phyloP scores from a whole-genome alignment of 2,113 vertebrate species.

The Epinephelus fuscoguttatus region DNA sequence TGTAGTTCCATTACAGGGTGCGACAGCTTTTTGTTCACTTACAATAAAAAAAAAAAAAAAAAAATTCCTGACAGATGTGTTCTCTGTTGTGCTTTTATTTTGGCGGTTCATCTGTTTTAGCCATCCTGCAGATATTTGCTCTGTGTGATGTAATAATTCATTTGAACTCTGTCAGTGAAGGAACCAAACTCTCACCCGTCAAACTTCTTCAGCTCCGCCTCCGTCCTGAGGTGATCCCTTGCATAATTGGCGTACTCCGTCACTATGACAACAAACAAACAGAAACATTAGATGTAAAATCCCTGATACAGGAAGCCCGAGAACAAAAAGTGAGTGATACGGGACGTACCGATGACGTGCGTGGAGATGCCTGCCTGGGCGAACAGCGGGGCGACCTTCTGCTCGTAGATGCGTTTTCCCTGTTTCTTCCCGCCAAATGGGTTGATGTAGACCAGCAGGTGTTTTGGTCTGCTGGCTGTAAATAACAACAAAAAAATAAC shows the following conservation, averaged over 20 bases:
- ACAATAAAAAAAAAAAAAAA: too few species aligned
- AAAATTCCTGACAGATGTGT: background rate
- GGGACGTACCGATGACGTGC: constrained; percentile 89
- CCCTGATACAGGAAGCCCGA: background rate
- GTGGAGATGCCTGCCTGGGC: constrained; percentile 88
- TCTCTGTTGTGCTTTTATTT: constrained; percentile 15
- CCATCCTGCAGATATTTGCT: too few species aligned
- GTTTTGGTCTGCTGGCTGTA: constrained; percentile 90
- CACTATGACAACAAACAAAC: constrained; percentile 83
- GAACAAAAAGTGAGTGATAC: background rate
- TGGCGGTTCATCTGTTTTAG: background rate
- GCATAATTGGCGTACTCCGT: constrained; percentile 94
- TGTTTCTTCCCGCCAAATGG: constrained; percentile 91
- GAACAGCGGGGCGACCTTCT: constrained; percentile 94
- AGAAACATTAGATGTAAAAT: background rate
- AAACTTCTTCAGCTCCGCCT: constrained; percentile 90
- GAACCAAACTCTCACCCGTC: constrained; percentile 89
- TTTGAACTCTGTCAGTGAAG: background rate
- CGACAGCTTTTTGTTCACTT: too few species aligned
- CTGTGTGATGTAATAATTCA: background rate
- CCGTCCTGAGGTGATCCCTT: constrained; percentile 88
- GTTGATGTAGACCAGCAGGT: constrained; percentile 96
- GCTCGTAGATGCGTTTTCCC: constrained; percentile 91
- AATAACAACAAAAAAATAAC: constrained; percentile 29
- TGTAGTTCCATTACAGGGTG: too few species aligned